Evolutionary conservation across 2,797 vertebrate genomes (phyloP), one percentile per base, ranked within the genome.

Genomic region (Lepus townsendii): DNA sequence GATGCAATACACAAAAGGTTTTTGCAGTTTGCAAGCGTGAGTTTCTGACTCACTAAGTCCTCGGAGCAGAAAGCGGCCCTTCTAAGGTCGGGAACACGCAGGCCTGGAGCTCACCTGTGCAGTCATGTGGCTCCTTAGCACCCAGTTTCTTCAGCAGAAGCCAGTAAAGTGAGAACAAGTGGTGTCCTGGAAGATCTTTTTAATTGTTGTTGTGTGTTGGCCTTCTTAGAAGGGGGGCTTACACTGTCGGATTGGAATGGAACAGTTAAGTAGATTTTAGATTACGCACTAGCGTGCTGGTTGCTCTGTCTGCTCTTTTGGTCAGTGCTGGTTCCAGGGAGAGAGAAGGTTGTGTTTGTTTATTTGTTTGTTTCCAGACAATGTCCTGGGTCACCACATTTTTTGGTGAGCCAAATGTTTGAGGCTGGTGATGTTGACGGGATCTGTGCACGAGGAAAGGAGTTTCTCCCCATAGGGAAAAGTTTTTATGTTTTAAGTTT

Each of bases 321-420:
- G 75, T 30, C 50, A 86, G 35, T 83, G 50, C 82, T 90, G 42
- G 73, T 77, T 85, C 68, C 86, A 68, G n/a, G 73, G 54, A 91
- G 76, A 75, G 62, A 91, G 76, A 87, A 84, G 82, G 38, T 32
- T 47, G 65, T 76, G 89, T 93, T 69, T 96, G 30, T 92, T 94
- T 95, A 2, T 93, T 95, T 96, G 32, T 95, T 96, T 96, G 77
- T 94, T 93, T 95, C 77, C 63, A 88, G 62, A 95, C 60, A 83
- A 35, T 93, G 96, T 96, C 65, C 71, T 95, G 66, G 4, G 2
- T 97, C 95, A 88, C 91, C 92, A 90, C 32, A 79, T 95, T 95
- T 91, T 38, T 76, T 60, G 76, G 42, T 93, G 76, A 89, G 79
- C 65, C 88, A 94, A 75, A 12, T 54, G 38, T 95, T 94, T 94